A percentile compares a stretch with the other conserved stretches of the same genome.
These are phyloP conservation scores for Acanthosoma haemorrhoidale DNA, from an alignment of 2,888 invertebrate genomes.

Conservation along the genomic window DNA sequence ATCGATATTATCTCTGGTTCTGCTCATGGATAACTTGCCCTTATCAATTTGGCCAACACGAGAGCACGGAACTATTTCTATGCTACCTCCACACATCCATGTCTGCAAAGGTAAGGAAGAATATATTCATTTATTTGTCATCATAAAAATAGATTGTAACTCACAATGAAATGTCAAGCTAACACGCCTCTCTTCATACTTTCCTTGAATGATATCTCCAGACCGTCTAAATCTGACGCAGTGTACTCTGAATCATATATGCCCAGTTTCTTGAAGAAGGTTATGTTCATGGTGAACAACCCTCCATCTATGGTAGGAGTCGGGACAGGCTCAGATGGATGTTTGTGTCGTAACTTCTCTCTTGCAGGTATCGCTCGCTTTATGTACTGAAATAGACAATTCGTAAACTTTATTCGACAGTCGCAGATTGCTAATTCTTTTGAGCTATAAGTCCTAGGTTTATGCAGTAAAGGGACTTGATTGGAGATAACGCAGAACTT, in stretches of 20 bases:
- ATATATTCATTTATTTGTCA: too few relatives aligned
- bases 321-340: conserved; percentile 83
- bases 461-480: too few relatives aligned
- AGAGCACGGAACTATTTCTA: conserved; percentile 91
- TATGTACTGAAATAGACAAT: too few relatives aligned
- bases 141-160: too few relatives aligned
- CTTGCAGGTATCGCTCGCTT: conserved; percentile 94
- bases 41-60: conserved; percentile 96
- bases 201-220: conserved; percentile 93
- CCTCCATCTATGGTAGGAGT: conserved; percentile 99
- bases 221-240: conserved; percentile 96
- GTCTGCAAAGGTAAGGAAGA: conserved; percentile 65
- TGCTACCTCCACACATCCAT: conserved; percentile 94
- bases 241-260: conserved; percentile 99
- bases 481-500: too few relatives aligned
- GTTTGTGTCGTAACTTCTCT: conserved; percentile 90
- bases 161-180: too few relatives aligned
- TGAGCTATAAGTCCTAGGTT: too few relatives aligned
- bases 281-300: conserved; percentile 86
- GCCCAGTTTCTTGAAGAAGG: conserved; percentile 96
- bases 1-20: too few relatives aligned
- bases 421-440: too few relatives aligned
- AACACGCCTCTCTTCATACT: too few relatives aligned
- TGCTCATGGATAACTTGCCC: conserved; percentile 93
- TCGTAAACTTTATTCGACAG: too few relatives aligned